Base-by-base conservation (phyloP, 2,797 vertebrate species). In the Poliocrania exsul region DNA sequence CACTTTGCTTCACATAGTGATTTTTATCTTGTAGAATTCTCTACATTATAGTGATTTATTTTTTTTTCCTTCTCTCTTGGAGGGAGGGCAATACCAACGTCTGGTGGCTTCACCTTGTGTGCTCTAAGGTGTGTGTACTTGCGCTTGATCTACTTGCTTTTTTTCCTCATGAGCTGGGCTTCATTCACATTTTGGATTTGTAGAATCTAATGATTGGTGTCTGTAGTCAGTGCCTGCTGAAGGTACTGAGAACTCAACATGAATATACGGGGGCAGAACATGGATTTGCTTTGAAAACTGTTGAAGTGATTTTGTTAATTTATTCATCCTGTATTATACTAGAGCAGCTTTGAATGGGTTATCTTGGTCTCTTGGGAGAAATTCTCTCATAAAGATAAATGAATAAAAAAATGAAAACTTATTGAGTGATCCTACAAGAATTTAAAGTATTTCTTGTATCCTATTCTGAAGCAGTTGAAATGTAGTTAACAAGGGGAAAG, bases 321-420 rank as follows among this genome's bases (percentile, higher is more conserved):
- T 96, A 87, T 91, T 85, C 72, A 61, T 74, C 56, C 64, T 73
- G 35, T 65, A 31, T 91, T 83, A 33, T 56, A 56, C 33, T 64
- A 24, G 33, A 92, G 38, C 65, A 87, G 53, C 38, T 65, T 87
- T 85, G 58, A 89, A 75, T 88, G 16, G 8, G 3, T 80, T 93
- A 33, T 60, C 35, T 64, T 88, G 33, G 9, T 81, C 61, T 87
- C 81, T 50, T 71, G 49, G 69, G 81, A 86, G 46, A 85, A 91
- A 91, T 71, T 92, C 61, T 11, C 5, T 85, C 42, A 65, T 81
- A 69, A 92, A 77, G 58, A 50, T 44, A 77, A 85, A 88, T 92
- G 15, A 87, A 82, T 87, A 94, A 94, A 89, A 89, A 81, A 74
- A 75, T 61, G 74, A 77, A 85, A 91, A 85, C 24, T 87, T 53